phyloP scores from a whole-genome alignment of 2,888 invertebrate species.

The Pseudoips prasinana region DNA sequence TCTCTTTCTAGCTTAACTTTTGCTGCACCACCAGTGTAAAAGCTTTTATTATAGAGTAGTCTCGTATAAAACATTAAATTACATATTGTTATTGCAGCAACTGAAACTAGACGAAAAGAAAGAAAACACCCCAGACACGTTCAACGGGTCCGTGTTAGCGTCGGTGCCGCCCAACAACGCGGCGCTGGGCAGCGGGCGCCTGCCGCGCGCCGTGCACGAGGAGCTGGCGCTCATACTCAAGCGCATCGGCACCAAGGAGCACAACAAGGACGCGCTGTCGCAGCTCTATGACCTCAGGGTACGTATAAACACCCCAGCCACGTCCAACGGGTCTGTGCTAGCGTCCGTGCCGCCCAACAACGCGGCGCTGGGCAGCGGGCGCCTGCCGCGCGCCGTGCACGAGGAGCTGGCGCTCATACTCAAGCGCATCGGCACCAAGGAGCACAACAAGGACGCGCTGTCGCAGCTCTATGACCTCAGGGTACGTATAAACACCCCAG shows the following conservation, averaged over 20 bases:
- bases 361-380: constrained; percentile 49
- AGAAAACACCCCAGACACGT: constrained; percentile 49
- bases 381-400: constrained; percentile 90
- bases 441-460: constrained; percentile 91
- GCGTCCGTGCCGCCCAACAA: constrained; percentile 75
- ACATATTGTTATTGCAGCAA: no score
- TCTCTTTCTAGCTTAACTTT: no score
- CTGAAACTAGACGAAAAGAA: constrained; percentile 82
- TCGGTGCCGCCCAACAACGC: constrained; percentile 67
- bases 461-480: constrained; percentile 89
- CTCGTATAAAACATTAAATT: no score
- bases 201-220: constrained; percentile 92
- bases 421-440: constrained; percentile 94
- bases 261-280: constrained; percentile 90
- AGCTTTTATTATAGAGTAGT: no score
- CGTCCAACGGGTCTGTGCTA: constrained; percentile 64
- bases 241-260: constrained; percentile 94
- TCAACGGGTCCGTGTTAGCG: constrained; percentile 74
- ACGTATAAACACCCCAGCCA: constrained; percentile 44
- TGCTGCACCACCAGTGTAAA: no score
- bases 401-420: constrained; percentile 94
- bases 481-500: constrained; percentile 51
- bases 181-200: constrained; percentile 54
- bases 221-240: constrained; percentile 94
- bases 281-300: constrained; percentile 89